These are phyloP conservation scores for Drosophila demipolita DNA, from an alignment of 2,888 invertebrate genomes.

Conservation along the genomic window DNA sequence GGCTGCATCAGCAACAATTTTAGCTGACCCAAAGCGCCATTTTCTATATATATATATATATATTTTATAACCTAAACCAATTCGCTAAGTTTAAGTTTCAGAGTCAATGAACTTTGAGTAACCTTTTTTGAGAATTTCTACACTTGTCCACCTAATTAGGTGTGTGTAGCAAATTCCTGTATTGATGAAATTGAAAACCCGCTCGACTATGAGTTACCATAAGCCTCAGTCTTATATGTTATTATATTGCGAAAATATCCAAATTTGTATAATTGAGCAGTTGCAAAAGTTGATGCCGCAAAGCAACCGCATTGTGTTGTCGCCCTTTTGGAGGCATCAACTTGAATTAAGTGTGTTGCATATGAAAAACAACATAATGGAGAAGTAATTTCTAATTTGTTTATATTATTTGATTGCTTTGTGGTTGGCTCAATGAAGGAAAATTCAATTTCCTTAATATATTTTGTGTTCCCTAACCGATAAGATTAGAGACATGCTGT, in stretches of 20 bases:
- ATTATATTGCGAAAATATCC: background rate
- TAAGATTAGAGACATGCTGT: no score
- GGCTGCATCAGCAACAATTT: slow-evolving; percentile 37
- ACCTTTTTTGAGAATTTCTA: background rate
- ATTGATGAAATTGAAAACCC: background rate
- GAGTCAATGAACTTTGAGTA: slow-evolving; percentile 47
- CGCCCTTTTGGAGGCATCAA: background rate
- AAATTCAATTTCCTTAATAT: background rate
- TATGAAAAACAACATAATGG: background rate
- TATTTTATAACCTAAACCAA: background rate
- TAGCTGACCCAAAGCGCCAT: slow-evolving; percentile 31
- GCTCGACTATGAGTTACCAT: background rate
- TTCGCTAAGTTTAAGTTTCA: background rate
- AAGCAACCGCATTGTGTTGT: background rate
- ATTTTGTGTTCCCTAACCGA: background rate
- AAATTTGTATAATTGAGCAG: background rate
- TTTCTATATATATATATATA: background rate
- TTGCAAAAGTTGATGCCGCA: background rate
- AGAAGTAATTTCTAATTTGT: background rate
- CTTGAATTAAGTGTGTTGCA: background rate
- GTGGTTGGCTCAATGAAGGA: background rate
- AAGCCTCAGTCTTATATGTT: background rate
- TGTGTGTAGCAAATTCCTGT: background rate
- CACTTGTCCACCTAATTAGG: background rate
- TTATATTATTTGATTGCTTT: background rate